Evolutionary conservation across 2,113 vertebrate species (phyloP).

Genomic region (Pachypanchax playfairii): DNA sequence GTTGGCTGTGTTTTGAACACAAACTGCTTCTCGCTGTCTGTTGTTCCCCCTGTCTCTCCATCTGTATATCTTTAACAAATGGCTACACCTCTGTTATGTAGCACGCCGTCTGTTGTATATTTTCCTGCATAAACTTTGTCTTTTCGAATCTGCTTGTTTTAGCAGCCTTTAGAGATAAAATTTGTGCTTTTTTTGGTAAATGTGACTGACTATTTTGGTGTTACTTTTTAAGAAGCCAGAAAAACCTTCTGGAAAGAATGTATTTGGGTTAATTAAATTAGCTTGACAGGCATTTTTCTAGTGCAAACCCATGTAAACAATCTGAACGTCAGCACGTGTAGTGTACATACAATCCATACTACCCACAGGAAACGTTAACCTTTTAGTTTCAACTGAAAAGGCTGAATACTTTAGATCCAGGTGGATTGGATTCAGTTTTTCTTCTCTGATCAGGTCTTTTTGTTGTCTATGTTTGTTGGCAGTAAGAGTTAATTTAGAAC

Average conservation of each 20-base stretch:
- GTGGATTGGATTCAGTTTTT: no score
- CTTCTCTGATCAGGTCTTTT: no score
- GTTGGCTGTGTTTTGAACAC: constrained; percentile 68
- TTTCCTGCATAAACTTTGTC: background rate
- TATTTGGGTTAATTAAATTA: background rate
- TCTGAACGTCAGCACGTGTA: background rate
- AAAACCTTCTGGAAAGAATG: background rate
- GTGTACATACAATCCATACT: background rate
- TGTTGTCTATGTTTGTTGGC: no score
- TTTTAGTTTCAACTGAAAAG: background rate
- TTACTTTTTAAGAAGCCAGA: background rate
- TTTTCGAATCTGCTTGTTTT: background rate
- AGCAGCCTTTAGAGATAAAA: no score
- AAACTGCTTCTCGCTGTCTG: constrained; percentile 53
- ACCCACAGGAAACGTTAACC: background rate
- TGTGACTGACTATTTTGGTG: background rate
- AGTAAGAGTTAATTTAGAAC: no score
- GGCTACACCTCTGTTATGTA: constrained; percentile 29
- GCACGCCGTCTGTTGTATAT: constrained; percentile 8
- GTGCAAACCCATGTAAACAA: background rate
- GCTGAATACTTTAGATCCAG: no score
- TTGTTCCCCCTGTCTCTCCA: constrained; percentile 40
- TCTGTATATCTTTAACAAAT: constrained; percentile 46
- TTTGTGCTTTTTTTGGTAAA: background rate
- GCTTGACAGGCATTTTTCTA: background rate